Evolutionary conservation across 1,140 invertebrate genomes (phyloP).

Genomic region (Dysdera silvatica): DNA sequence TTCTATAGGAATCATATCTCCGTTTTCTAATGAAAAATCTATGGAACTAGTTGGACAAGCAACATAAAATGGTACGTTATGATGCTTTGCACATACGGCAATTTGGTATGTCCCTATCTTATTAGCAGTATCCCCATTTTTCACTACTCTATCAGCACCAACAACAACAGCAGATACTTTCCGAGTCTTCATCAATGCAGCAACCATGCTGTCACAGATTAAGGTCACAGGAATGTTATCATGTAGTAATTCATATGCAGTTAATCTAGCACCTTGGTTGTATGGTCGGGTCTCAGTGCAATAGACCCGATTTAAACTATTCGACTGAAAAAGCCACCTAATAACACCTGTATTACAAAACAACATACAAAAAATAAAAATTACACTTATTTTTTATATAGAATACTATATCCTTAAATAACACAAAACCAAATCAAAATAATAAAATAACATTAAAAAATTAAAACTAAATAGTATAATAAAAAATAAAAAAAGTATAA

Average conservation of each 20-base stretch:
- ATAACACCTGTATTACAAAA: too few relatives aligned
- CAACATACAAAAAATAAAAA: too few relatives aligned
- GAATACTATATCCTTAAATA: too few relatives aligned
- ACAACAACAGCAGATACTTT: constrained; percentile 51
- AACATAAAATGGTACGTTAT: constrained; percentile 89
- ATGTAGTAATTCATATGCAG: constrained; percentile 88
- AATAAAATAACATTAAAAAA: too few relatives aligned
- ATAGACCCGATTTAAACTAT: constrained; percentile 74
- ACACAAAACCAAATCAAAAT: too few relatives aligned
- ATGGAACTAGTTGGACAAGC: constrained; percentile 89
- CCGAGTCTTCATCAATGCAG: constrained; percentile 69
- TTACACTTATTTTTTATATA: too few relatives aligned
- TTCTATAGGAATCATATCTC: constrained; percentile 85
- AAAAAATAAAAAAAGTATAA: too few relatives aligned
- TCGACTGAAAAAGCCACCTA: constrained; percentile 61
- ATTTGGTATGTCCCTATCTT: constrained; percentile 98
- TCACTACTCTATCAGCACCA: constrained; percentile 62
- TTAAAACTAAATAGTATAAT: too few relatives aligned
- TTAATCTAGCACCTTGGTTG: constrained; percentile 91
- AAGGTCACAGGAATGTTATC: constrained; percentile 88
- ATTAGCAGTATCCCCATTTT: constrained; percentile 97
- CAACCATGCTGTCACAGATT: constrained; percentile 92
- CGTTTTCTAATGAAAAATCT: constrained; percentile 68
- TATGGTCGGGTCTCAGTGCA: constrained; percentile 97
- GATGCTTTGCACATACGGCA: constrained; percentile 82